A percentile compares a stretch with the other conserved stretches of the same genome.
Evolutionary conservation across 2,888 invertebrate species (phyloP).

Genomic region (Cerceris rybyensis): DNA sequence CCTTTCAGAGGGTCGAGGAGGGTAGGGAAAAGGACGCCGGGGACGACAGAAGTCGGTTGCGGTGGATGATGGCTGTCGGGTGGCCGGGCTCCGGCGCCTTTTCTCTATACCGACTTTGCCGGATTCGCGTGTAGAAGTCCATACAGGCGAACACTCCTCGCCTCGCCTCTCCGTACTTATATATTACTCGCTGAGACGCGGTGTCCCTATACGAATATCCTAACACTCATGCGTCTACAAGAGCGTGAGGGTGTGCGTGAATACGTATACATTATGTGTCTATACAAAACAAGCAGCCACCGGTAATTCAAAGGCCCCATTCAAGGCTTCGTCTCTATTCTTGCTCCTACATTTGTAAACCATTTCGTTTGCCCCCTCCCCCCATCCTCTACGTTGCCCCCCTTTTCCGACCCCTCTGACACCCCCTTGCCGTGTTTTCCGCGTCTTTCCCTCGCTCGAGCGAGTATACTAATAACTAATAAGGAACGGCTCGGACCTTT

Average conservation of each 20-base stretch:
- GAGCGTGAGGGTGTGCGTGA: conserved; percentile 48
- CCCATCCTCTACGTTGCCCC: background rate
- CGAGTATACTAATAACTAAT: conserved; percentile 73
- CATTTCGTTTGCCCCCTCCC: conserved; percentile 68
- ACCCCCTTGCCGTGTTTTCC: background rate
- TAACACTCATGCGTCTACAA: conserved; percentile 27
- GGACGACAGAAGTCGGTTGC: conserved; percentile 43
- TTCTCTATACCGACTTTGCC: conserved; percentile 55
- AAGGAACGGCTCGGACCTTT: conserved; percentile 69
- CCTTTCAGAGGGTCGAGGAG: conserved; percentile 59
- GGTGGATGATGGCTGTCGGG: conserved; percentile 55
- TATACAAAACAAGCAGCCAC: conserved; percentile 75
- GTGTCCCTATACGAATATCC: conserved; percentile 48
- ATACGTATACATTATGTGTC: conserved; percentile 70
- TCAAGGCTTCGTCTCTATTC: conserved; percentile 76
- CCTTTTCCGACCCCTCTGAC: background rate
- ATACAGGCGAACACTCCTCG: conserved; percentile 42
- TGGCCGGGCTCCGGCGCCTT: conserved; percentile 57
- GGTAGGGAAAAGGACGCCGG: conserved; percentile 22
- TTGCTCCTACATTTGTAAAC: conserved; percentile 74
- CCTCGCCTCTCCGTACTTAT: conserved; percentile 54
- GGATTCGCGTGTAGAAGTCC: conserved; percentile 59
- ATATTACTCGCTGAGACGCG: conserved; percentile 64
- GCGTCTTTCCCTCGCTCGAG: conserved; percentile 46
- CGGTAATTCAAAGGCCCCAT: conserved; percentile 78